phyloP scores from a whole-genome alignment of 2,113 vertebrate species.

The Panthera leo region DNA sequence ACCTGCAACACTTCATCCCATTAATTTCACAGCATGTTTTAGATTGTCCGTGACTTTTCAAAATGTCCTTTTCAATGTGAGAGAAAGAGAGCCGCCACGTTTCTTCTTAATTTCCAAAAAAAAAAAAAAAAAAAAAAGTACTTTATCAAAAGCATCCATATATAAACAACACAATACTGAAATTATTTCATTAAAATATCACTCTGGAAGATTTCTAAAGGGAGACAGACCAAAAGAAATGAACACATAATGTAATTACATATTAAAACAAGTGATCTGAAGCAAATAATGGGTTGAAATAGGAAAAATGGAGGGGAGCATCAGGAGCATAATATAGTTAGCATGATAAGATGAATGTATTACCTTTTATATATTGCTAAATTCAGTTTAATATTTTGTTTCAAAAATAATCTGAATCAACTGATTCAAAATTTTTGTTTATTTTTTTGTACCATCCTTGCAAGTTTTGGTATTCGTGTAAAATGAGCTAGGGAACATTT shows the following conservation, averaged over 20 bases:
- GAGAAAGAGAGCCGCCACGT: slow-evolving; percentile 88
- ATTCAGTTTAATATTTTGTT: slow-evolving; percentile 13
- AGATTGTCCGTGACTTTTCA: slow-evolving; percentile 85
- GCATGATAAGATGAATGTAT: background rate
- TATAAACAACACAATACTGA: background rate
- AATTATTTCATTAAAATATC: background rate
- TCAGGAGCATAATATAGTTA: background rate
- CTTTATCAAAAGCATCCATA: background rate
- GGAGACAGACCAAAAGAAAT: background rate
- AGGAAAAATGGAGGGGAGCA: background rate
- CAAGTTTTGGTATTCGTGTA: background rate
- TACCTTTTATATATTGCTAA: background rate
- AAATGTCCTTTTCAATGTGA: slow-evolving; percentile 85
- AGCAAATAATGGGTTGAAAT: background rate
- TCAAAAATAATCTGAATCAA: background rate
- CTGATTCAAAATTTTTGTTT: background rate
- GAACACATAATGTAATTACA: slow-evolving; percentile 2
- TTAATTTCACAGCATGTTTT: slow-evolving; percentile 87
- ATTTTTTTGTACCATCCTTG: background rate
- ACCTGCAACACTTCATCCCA: slow-evolving; percentile 86
- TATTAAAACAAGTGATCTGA: background rate
- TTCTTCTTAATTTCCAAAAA: slow-evolving; percentile 80
- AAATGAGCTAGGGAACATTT: background rate
- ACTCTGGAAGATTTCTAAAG: background rate
- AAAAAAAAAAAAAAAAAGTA: slow-evolving; percentile 15